phyloP scores from a whole-genome alignment of 2,888 invertebrate species.

The Callyntrura guangdongensis region DNA sequence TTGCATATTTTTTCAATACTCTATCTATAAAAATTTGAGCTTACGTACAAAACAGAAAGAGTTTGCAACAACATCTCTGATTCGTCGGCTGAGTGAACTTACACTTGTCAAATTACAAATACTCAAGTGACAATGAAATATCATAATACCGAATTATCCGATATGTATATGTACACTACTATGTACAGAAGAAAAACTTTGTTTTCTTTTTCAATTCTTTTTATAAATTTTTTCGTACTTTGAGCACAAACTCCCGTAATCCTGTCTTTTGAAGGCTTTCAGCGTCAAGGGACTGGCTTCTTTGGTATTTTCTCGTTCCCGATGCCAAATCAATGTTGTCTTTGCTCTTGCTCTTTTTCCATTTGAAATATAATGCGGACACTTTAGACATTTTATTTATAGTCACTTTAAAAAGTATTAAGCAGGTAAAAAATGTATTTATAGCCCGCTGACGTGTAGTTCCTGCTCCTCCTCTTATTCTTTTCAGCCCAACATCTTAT shows the following conservation, averaged over 20 bases:
- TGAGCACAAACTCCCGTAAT: conserved; percentile 88
- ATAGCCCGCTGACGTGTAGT: conserved; percentile 2
- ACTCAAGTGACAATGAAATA: conserved; percentile 58
- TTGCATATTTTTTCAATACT: conserved; percentile 27
- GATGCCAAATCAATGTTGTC: conserved; percentile 81
- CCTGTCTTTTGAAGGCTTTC: conserved; percentile 91
- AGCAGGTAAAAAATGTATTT: neutral
- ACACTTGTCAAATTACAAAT: conserved; percentile 66
- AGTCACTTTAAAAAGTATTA: conserved; percentile 27
- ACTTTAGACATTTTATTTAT: conserved; percentile 85
- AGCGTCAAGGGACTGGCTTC: conserved; percentile 91
- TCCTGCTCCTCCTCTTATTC: conserved; percentile 11
- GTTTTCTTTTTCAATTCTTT: conserved; percentile 4
- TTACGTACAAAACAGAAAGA: conserved; percentile 72
- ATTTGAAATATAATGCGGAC: conserved; percentile 90
- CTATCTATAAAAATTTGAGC: conserved; percentile 37
- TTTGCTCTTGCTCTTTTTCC: conserved; percentile 88
- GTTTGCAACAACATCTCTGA: conserved; percentile 63
- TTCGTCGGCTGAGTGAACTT: conserved; percentile 63
- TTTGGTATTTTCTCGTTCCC: conserved; percentile 86
- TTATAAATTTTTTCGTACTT: conserved; percentile 84
- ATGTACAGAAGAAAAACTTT: conserved; percentile 19
- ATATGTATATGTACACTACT: conserved; percentile 15
- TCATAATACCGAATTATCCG: conserved; percentile 11
- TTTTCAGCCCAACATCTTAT: conserved; percentile 2